Conservation (phyloP, 2,888 invertebrate genomes). For the Cecidostiba fungosa region DNA sequence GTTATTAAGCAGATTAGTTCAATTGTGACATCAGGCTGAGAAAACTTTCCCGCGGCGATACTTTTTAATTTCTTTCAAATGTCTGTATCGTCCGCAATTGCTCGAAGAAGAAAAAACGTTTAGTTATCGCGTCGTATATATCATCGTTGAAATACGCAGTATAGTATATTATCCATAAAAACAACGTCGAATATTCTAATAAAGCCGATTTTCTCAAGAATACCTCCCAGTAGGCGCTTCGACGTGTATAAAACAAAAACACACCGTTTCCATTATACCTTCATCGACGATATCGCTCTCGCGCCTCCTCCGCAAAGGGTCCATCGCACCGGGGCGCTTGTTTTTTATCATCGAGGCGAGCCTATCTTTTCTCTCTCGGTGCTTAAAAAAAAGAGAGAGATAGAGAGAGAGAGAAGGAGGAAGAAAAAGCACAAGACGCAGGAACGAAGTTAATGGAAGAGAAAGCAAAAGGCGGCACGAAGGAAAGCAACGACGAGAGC, state of each 20-base stretch:
- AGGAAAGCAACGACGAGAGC: slow-evolving; percentile 60
- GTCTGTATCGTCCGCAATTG: not conserved
- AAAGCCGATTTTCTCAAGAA: slow-evolving; percentile 22
- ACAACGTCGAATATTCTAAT: not conserved
- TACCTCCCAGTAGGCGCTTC: not conserved
- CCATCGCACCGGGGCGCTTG: slow-evolving; percentile 36
- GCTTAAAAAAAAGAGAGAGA: slow-evolving; percentile 21
- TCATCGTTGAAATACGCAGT: not conserved
- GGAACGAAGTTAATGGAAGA: slow-evolving; percentile 65
- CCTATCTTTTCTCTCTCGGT: slow-evolving; percentile 8
- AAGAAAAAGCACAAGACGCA: slow-evolving; percentile 56
- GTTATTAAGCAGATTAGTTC: slow-evolving; percentile 43
- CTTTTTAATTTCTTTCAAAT: slow-evolving; percentile 10
- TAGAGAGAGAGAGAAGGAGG: slow-evolving; percentile 18
- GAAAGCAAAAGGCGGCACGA: slow-evolving; percentile 58
- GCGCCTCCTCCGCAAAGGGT: slow-evolving; percentile 27
- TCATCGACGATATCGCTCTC: slow-evolving; percentile 36
- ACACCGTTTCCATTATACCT: slow-evolving; percentile 53
- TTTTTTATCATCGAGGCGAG: slow-evolving; percentile 58
- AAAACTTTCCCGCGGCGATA: not conserved
- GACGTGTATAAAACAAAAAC: slow-evolving; percentile 49
- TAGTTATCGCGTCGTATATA: not conserved
- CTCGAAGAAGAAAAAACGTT: not conserved
- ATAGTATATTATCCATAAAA: not conserved
- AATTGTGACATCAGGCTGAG: slow-evolving; percentile 17